Base-by-base conservation (phyloP, 2,113 vertebrate species). In the Epinephelus lanceolatus region DNA sequence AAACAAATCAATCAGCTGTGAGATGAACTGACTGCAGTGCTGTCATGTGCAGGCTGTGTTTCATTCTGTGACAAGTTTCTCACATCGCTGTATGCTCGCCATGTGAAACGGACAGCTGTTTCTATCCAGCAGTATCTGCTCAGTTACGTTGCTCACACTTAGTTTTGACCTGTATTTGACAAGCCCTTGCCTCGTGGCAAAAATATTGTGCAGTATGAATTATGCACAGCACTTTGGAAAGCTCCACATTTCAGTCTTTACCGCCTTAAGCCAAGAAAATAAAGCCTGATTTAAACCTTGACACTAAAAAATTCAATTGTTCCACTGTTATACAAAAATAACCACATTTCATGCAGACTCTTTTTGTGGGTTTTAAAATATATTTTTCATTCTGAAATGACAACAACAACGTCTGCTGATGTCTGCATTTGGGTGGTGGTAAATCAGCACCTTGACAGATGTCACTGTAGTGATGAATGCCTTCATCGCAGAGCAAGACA, bases 381-480 rank as follows among this genome's bases (percentile, higher is more conserved):
- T 55, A 17, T 33, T 57, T 71, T 82, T 76, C 59, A 80, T 69
- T 52, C 37, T 56, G 27, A 83, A 84, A 85, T 0, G 21, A 68
- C 69, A 18, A 62, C 55, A 55, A 45, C 49, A 47, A 1, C 3
- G 47, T 62, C 65, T 81, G 86, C 76, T 81, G 80, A 86, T 71
- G 80, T 83, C 55, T 87, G 77, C 72, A 56, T 81, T 85, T 74
- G 68, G 70, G 45, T 1, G 63, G 79, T 4, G 68, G 75, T 65
- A 57, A 81, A 80, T 90, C 82, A 86, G 59, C 12, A 10, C 23
- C 19, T 47, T 87, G 88, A 80, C 87, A 89, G 71, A 88, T 87
- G 88, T 78, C 89, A 78, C 61, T 60, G 69, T 67, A 10, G 72
- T 86, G 86, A 89, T 88, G 71, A 87, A 91, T 82, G 83, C 72